A percentile compares a stretch with the other conserved stretches of the same genome.
These are phyloP conservation scores for Anisognathus igniventris DNA, from an alignment of 2,797 vertebrate genomes.

Conservation along the genomic window DNA sequence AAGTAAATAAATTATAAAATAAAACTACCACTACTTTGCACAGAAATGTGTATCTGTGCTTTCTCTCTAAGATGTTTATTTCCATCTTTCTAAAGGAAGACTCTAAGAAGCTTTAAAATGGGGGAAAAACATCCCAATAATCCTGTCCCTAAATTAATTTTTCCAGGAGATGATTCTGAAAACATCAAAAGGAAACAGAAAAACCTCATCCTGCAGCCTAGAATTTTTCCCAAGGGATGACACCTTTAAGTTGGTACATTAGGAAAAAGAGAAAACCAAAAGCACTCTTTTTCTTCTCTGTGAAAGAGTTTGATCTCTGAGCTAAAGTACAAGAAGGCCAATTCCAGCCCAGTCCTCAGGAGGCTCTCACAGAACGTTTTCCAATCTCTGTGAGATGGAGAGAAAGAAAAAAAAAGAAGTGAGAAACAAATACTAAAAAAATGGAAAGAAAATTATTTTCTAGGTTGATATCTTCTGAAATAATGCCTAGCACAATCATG, in stretches of 20 bases:
- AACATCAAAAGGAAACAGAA: background rate
- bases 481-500: background rate
- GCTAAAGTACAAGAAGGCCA: background rate
- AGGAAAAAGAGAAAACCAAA: background rate
- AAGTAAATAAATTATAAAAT: background rate
- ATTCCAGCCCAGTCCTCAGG: background rate
- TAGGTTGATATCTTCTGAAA: background rate
- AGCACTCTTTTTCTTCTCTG: background rate
- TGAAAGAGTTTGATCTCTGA: background rate
- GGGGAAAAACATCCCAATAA: background rate
- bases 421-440: background rate
- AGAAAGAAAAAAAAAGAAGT: background rate
- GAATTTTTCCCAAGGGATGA: background rate
- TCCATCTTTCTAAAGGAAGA: background rate
- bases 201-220: background rate
- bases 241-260: background rate
- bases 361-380: slow-evolving; percentile 13
- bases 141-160: background rate
- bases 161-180: background rate
- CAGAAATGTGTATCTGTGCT: background rate
- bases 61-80: background rate
- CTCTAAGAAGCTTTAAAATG: background rate
- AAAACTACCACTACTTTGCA: background rate
- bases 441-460: background rate
- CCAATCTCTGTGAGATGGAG: background rate